Conservation (phyloP, 2,888 invertebrate genomes). For the Volucella zonaria region DNA sequence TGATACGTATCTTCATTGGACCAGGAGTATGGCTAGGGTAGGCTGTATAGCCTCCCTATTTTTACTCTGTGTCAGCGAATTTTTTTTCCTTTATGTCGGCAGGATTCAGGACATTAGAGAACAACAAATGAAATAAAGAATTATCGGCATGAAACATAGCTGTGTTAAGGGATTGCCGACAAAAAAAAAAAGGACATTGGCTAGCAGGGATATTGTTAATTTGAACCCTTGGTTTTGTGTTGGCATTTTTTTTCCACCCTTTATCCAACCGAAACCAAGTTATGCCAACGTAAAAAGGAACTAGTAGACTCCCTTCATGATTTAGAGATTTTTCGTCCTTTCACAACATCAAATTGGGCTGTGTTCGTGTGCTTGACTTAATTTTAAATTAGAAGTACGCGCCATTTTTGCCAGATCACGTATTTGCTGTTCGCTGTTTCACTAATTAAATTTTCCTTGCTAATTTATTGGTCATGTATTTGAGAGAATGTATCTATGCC, state of each 20-base stretch:
- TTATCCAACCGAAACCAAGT: neutral
- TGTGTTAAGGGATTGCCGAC: neutral
- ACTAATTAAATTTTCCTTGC: slow-evolving; percentile 70
- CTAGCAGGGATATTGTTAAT: slow-evolving; percentile 44
- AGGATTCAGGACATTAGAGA: slow-evolving; percentile 3
- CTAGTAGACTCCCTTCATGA: neutral
- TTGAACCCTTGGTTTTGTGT: slow-evolving; percentile 45
- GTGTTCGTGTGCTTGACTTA: slow-evolving; percentile 66
- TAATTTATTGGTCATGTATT: slow-evolving; percentile 65
- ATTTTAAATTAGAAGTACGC: slow-evolving; percentile 64
- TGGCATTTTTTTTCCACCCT: slow-evolving; percentile 4
- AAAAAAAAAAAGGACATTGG: slow-evolving; percentile 34
- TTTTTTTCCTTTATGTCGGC: slow-evolving; percentile 48
- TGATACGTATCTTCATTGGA: slow-evolving; percentile 51
- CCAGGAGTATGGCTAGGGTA: slow-evolving; percentile 24
- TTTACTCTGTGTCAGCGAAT: slow-evolving; percentile 60
- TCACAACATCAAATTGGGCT: slow-evolving; percentile 14
- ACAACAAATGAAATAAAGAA: slow-evolving; percentile 55
- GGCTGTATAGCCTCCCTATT: neutral
- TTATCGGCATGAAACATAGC: slow-evolving; percentile 59
- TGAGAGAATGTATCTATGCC: slow-evolving; percentile 2
- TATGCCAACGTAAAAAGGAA: neutral
- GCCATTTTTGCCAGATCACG: slow-evolving; percentile 65
- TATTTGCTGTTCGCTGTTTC: slow-evolving; percentile 50
- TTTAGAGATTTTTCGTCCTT: slow-evolving; percentile 30